Base-by-base conservation (phyloP, 1,140 invertebrate genomes). In the Ceratina calcarata region DNA sequence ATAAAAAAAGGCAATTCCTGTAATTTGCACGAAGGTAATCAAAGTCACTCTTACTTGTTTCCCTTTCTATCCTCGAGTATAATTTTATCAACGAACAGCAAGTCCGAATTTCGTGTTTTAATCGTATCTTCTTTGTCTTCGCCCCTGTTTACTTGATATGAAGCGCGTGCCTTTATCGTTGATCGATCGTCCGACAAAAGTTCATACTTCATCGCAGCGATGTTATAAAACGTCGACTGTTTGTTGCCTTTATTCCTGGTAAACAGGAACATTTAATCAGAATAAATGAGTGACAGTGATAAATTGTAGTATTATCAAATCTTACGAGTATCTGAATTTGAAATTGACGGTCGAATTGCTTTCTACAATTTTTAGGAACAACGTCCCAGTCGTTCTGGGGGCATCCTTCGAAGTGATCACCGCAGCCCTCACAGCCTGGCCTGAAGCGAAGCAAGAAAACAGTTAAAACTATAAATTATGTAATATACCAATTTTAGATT, bases 391-490 rank as follows among this genome's bases (percentile, higher is more conserved):
- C 2, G 91, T 92, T 74, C 78, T 90, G 3, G 83, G 53, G 4
- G 90, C 80, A 67, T 77, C 83, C 61, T 92, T 88, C 15, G 92
- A 90, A 3, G 91, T 83, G 12, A 82, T 87, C 13, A 93, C 87
- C 3, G 89, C 87, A 7, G 91, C 93, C 88, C 93, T 90, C 0
- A 94, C 61, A 60, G 94, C 93, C 64, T 93, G 87, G 58, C 93
- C 93, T 94, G 76, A 71, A 81, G 85, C 20, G 10, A 4, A n/a
- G n/a, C 20, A 10, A 7, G 0, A 70, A 76, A 18, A 20, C 1
- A 53, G 76, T 32, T 24, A 51, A 49, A 61, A 81, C 78, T 20
- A 67, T 78, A 69, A 15, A 32, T 73, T 51, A 49, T 75, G 82
- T 20, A 1, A 27, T 1, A 3, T 1, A 15, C 57, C 20, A 18